Base-by-base conservation (phyloP, 2,113 vertebrate genomes). In the Irena cyanogastra region DNA sequence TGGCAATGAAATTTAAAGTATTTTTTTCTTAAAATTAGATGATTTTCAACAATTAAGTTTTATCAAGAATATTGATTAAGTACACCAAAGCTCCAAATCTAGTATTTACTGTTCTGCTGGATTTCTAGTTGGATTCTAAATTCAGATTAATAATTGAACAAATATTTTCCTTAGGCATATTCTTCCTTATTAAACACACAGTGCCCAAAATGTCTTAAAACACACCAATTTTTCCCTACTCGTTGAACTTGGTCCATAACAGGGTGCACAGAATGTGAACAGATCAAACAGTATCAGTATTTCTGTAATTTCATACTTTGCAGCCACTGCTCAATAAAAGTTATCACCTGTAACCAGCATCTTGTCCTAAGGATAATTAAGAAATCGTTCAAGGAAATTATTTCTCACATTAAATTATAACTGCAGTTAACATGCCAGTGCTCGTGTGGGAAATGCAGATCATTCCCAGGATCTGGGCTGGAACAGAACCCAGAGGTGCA, bases 381-480 rank as follows among this genome's bases (percentile, higher is more conserved):
- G 64, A 39, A 80, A 60, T 33, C 31, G 14, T 20, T n/a, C 1
- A 1, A 60, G 15, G 49, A 65, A 61, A 57, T 69, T 4, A 26
- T 61, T 90, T 90, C 39, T 19, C 33, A 17, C 22, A 11, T 69
- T 53, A 72, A 86, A 61, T 37, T 15, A 4, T 5, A 37, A 44
- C 39, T 44, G 15, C 22, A 16, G 75, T 4, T 16, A 61, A 30
- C 27, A 23, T 4, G 0, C 47, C 7, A 28, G 31, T 31, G 35
- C 26, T 45, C 4, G 0, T 1, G 3, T 37, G 16, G 19, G 2
- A 57, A 64, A 33, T 19, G 33, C 18, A 8, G 63, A 7, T 52
- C 3, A 3, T 27, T 27, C 2, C 20, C 54, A 56, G 56, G 52
- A 11, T 24, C 3, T 70, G 45, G 69, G 57, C 28, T 45, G 14